These are phyloP conservation scores for Dryobota labecula DNA, from an alignment of 2,888 invertebrate species.

Conservation along the genomic window DNA sequence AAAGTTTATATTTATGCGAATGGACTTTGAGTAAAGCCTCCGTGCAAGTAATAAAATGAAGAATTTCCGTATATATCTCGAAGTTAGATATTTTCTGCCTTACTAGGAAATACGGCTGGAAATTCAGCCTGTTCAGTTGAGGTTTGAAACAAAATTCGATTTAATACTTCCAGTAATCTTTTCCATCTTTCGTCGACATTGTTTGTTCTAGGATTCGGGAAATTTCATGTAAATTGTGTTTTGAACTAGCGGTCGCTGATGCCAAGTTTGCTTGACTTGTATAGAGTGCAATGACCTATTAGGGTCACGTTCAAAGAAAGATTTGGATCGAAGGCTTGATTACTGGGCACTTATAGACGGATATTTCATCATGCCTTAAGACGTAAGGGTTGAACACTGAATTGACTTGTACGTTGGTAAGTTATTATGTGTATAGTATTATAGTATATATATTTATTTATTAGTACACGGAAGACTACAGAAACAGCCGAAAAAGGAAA, in stretches of 20 bases:
- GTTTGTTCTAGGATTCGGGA: conserved; percentile 49
- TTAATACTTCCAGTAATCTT: conserved; percentile 50
- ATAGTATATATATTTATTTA: too few relatives aligned
- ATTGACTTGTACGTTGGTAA: background rate
- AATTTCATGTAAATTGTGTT: conserved; percentile 55
- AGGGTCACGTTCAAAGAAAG: conserved; percentile 24
- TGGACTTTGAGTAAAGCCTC: conserved; percentile 33
- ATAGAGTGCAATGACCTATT: conserved; percentile 33
- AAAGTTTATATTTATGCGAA: conserved; percentile 65
- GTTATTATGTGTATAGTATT: background rate
- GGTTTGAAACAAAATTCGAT: conserved; percentile 41
- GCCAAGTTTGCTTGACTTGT: conserved; percentile 47
- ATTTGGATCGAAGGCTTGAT: conserved; percentile 19
- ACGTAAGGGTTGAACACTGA: background rate
- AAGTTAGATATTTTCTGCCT: conserved; percentile 1
- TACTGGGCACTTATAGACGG: conserved; percentile 11
- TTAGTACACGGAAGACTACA: too few relatives aligned
- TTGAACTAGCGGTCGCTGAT: conserved; percentile 56
- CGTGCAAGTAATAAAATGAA: conserved; percentile 32
- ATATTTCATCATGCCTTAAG: background rate
- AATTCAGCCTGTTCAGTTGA: conserved; percentile 19
- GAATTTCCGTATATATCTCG: conserved; percentile 22
- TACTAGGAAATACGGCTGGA: conserved; percentile 34
- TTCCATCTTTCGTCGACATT: conserved; percentile 47
- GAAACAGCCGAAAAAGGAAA: too few relatives aligned